Evolutionary conservation across 35 echinoderm and acorn worm genomes (phyloP).

Genomic region (Acanthaster planci): DNA sequence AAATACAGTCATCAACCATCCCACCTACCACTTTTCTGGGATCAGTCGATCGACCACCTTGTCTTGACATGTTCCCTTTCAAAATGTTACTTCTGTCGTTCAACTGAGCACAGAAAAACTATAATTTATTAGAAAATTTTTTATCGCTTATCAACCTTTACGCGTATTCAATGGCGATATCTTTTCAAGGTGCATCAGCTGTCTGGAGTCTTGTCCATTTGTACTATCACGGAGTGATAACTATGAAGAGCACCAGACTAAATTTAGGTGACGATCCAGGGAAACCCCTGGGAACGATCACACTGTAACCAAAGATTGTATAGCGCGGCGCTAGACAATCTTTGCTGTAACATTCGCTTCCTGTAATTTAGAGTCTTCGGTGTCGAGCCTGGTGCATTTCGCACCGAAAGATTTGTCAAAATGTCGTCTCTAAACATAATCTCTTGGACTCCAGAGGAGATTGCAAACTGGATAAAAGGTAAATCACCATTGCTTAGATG

Average conservation of each 20-base stretch:
- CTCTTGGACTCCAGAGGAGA: slow-evolving; percentile 57
- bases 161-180: too few relatives aligned
- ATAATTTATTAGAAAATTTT: too few relatives aligned
- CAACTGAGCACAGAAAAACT: too few relatives aligned
- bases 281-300: not conserved
- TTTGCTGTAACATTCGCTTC: slow-evolving; percentile 23
- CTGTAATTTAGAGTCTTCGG: not conserved
- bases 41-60: slow-evolving; percentile 71
- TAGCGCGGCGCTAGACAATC: too few relatives aligned
- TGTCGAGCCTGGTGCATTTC: not conserved
- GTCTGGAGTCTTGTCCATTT: too few relatives aligned
- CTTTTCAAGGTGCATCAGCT: too few relatives aligned
- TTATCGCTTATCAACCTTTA: too few relatives aligned
- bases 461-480: slow-evolving; percentile 78
- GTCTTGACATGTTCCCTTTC: slow-evolving; percentile 61
- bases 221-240: too few relatives aligned
- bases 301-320: not conserved
- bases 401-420: not conserved
- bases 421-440: slow-evolving; percentile 50
- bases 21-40: slow-evolving; percentile 81
- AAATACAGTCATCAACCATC: too few relatives aligned
- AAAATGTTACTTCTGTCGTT: too few relatives aligned
- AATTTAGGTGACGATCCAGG: too few relatives aligned
- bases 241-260: too few relatives aligned
- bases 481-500: not conserved